Percentiles rank a stretch among this genome's conserved stretches.
phyloP scores from a whole-genome alignment of 2,888 invertebrate genomes.

The Rotaria socialis region DNA sequence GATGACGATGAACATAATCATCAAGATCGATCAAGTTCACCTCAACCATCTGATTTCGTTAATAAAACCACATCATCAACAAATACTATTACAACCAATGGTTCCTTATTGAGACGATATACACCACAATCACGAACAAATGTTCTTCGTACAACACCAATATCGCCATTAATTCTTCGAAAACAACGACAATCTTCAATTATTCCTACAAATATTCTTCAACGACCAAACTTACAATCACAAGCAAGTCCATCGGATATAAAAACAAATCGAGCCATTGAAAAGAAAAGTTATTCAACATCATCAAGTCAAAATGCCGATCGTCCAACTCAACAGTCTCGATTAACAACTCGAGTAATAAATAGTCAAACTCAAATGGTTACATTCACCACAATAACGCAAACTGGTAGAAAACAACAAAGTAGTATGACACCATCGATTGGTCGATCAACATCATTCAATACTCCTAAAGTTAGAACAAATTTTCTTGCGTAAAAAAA shows the following conservation, averaged over 20 bases:
- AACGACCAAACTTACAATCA: neutral
- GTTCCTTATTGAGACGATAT: neutral
- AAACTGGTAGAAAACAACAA: neutral
- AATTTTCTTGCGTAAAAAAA: neutral
- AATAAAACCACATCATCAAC: conserved; percentile 27
- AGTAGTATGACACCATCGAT: neutral
- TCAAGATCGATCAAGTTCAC: neutral
- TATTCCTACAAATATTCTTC: neutral
- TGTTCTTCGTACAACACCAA: neutral
- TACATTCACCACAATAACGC: neutral
- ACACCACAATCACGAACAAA: neutral
- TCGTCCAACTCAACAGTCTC: neutral
- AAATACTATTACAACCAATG: neutral
- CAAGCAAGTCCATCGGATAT: neutral
- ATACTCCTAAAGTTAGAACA: neutral
- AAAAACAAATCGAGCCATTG: neutral
- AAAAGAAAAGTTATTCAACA: neutral
- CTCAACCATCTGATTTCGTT: neutral
- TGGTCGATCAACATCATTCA: neutral
- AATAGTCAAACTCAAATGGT: neutral
- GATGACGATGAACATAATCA: conserved; percentile 38
- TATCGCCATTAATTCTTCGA: neutral
- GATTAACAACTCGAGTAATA: neutral
- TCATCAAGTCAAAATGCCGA: neutral
- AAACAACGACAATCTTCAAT: neutral